Evolutionary conservation across 1,140 invertebrate genomes (phyloP), one percentile per base, ranked within the genome.

Genomic region (Drosophila mauritiana): DNA sequence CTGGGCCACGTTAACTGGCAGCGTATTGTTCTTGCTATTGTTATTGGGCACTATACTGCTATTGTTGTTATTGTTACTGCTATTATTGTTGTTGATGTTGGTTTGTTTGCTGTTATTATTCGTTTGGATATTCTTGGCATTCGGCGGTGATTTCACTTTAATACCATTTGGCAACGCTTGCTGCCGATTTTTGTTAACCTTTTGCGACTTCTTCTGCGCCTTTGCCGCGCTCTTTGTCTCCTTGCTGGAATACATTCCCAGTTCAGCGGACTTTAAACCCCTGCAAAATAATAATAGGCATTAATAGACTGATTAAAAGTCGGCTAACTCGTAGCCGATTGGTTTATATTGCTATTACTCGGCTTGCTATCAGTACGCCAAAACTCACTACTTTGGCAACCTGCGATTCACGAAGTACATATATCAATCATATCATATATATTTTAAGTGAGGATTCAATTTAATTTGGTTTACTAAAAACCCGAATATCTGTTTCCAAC

Each of bases 171-270:
- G 49, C 69, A 67, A 13, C 31, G 15, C 4, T 36, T 74, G 68
- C 12, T 78, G 86, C 8, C 88, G 80, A 39, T 91, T 61, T 45
- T 79, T 91, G 63, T 73, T 82, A 31, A 84, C 72, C 49, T 88
- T 91, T 69, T 84, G 78, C 42, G 80, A 61, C 73, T 91, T 91
- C 58, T 85, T 91, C 68, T 82, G 90, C 58, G 90, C 86, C 76
- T 91, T 91, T 10, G 75, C 53, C 10, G 63, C 78, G 54, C 56
- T 80, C 64, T 90, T 91, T 22, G 78, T 68, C 57, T 91, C 90
- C 80, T 74, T 90, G 43, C 27, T 80, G 34, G 90, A 73, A 83
- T 78, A 91, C 90, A 91, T 91, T 48, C 70, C 83, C 77, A 46
- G 62, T 70, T 57, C 76, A 79, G 56, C 78, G 64, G 78, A 64